These are phyloP conservation scores for Eucidaris tribuloides DNA, from an alignment of 35 echinoderm and acorn worm genomes.

Conservation along the genomic window DNA sequence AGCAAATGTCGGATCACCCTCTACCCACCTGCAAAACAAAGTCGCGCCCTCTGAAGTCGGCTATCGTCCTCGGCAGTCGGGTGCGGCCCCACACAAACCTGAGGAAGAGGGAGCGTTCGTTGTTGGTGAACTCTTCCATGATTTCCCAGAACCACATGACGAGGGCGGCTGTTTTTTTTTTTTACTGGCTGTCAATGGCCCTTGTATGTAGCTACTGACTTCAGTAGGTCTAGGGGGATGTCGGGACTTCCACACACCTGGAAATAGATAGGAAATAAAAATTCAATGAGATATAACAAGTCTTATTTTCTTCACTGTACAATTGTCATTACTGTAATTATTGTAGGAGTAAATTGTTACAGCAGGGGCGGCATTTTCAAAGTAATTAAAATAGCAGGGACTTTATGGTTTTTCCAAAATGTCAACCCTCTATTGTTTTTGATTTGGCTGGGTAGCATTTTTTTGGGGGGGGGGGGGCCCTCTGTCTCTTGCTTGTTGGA, in stretches of 20 bases:
- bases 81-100: constrained; percentile 98
- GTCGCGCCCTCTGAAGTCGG: constrained; percentile 94
- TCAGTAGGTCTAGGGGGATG: constrained; percentile 92
- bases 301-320: too few species aligned
- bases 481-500: too few species aligned
- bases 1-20: too few species aligned
- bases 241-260: constrained; percentile 98
- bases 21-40: constrained; percentile 97
- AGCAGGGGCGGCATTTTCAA: too few species aligned
- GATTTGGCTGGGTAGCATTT: too few species aligned
- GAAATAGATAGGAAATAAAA: not conserved
- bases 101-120: constrained; percentile 84
- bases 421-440: too few species aligned
- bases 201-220: constrained; percentile 95
- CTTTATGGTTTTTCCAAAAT: too few species aligned
- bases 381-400: too few species aligned
- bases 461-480: too few species aligned
- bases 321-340: too few species aligned
- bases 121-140: constrained; percentile 98
- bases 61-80: constrained; percentile 88
- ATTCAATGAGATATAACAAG: not conserved
- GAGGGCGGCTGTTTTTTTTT: constrained; percentile 64
- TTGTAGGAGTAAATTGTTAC: too few species aligned
- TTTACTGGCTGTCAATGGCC: constrained; percentile 85
- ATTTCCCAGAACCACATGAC: constrained; percentile 97